These are phyloP conservation scores for Ashinkailepas kermadecensis DNA, from an alignment of 2,888 invertebrate genomes.

Conservation along the genomic window DNA sequence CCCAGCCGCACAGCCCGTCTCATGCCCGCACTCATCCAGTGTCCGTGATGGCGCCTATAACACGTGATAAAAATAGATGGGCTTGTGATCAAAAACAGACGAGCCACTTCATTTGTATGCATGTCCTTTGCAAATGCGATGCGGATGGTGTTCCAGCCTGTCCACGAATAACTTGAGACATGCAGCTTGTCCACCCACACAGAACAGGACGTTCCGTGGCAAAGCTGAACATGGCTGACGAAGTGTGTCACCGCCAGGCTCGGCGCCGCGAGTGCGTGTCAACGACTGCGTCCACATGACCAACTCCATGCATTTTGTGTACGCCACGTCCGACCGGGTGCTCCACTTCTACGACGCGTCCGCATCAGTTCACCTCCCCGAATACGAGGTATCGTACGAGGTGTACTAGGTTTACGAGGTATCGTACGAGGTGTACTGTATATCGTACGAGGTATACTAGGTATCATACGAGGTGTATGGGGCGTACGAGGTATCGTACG, in stretches of 20 bases:
- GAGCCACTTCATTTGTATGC: no score
- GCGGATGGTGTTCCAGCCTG: background rate
- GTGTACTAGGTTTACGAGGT: no score
- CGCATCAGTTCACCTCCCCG: constrained; percentile 27
- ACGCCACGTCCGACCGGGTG: constrained; percentile 26
- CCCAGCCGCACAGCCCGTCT: no score
- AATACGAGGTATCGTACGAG: constrained; percentile 21
- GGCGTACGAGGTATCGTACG: no score
- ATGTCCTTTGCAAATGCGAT: no score
- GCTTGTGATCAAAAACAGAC: no score
- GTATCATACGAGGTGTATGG: no score
- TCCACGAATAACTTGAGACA: background rate
- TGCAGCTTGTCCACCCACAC: background rate
- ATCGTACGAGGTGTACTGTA: no score
- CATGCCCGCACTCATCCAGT: no score
- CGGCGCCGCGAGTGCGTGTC: background rate
- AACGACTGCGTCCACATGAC: constrained; percentile 26
- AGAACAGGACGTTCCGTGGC: background rate
- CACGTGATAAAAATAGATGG: no score
- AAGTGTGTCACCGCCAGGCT: background rate
- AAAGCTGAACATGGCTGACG: background rate
- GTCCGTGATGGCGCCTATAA: no score
- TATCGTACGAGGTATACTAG: no score
- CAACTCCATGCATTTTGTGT: constrained; percentile 29
- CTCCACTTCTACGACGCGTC: constrained; percentile 30